These are phyloP conservation scores for Pelagia noctiluca DNA, from an alignment of 30 jellyfish, hydroid and myxozoan species.

Conservation along the genomic window DNA sequence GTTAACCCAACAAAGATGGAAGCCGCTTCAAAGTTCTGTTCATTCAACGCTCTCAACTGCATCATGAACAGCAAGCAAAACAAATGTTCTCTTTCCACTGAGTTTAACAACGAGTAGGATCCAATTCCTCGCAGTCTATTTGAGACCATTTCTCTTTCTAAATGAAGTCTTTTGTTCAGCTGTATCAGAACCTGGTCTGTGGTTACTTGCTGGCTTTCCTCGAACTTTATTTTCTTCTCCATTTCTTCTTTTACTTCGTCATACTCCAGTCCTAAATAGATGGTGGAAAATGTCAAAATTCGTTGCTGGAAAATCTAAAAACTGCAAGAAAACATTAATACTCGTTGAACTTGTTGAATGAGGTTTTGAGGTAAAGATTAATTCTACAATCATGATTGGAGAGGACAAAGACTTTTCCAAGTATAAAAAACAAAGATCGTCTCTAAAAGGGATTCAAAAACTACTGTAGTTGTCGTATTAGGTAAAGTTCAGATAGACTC, in stretches of 20 bases:
- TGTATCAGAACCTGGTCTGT: constrained; percentile 72
- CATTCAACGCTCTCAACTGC: constrained; percentile 76
- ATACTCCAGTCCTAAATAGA: constrained; percentile 68
- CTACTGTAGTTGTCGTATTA: too few species aligned
- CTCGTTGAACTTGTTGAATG: too few species aligned
- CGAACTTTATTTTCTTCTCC: constrained; percentile 51
- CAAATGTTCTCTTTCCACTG: constrained; percentile 77
- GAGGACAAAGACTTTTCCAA: too few species aligned
- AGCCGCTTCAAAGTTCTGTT: constrained; percentile 69
- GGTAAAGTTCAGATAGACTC: too few species aligned
- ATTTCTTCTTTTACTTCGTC: constrained; percentile 85
- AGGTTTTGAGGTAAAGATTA: too few species aligned
- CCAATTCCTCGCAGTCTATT: constrained; percentile 76
- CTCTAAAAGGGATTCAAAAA: too few species aligned
- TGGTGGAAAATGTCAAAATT: too few species aligned
- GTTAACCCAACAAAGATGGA: constrained; percentile 78
- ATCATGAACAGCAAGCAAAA: constrained; percentile 58
- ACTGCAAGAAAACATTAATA: neutral
- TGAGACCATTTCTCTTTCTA: constrained; percentile 70
- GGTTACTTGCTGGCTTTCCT: constrained; percentile 57
- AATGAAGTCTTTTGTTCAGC: constrained; percentile 50
- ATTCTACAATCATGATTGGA: too few species aligned
- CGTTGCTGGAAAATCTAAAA: neutral
- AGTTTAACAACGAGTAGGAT: constrained; percentile 60
- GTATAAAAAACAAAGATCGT: too few species aligned